These are phyloP conservation scores for Halisarca cf. caerulea DNA, from an alignment of 37 sponge, comb jelly and placozoan genomes.

Conservation along the genomic window DNA sequence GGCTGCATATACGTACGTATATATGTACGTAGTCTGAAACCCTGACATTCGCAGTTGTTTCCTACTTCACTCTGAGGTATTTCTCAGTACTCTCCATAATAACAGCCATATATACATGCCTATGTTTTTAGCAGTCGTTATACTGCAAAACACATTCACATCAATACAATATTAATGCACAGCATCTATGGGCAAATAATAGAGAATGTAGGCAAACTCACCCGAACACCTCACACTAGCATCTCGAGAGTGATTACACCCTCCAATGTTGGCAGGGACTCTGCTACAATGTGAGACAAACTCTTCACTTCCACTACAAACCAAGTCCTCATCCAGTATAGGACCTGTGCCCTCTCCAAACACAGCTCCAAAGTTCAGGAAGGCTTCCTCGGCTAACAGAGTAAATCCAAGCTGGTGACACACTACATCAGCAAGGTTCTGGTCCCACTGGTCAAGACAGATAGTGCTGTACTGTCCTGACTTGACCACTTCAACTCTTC, in stretches of 20 bases:
- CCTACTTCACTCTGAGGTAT: no score
- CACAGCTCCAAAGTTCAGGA: not conserved
- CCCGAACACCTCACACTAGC: conserved; percentile 5
- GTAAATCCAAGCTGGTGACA: conserved; percentile 18
- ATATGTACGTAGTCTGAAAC: no score
- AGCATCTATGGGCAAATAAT: no score
- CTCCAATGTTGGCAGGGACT: not conserved
- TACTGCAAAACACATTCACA: no score
- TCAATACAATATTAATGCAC: no score
- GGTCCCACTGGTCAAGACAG: conserved; percentile 9
- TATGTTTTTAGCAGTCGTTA: no score
- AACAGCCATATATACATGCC: no score
- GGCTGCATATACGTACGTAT: no score
- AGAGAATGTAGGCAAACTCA: no score
- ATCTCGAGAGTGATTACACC: conserved; percentile 1
- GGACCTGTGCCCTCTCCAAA: conserved; percentile 7
- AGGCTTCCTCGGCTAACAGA: conserved; percentile 25
- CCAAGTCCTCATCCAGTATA: not conserved
- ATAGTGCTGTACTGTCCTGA: not conserved
- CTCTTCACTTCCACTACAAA: not conserved
- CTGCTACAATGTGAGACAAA: not conserved
- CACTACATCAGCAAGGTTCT: conserved; percentile 2
- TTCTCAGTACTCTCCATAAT: no score
- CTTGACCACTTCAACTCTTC: conserved; percentile 19
- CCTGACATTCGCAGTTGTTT: no score